Evolutionary conservation across 2,888 invertebrate species (phyloP), one percentile per base, ranked within the genome.

Genomic region (Nebria salina): DNA sequence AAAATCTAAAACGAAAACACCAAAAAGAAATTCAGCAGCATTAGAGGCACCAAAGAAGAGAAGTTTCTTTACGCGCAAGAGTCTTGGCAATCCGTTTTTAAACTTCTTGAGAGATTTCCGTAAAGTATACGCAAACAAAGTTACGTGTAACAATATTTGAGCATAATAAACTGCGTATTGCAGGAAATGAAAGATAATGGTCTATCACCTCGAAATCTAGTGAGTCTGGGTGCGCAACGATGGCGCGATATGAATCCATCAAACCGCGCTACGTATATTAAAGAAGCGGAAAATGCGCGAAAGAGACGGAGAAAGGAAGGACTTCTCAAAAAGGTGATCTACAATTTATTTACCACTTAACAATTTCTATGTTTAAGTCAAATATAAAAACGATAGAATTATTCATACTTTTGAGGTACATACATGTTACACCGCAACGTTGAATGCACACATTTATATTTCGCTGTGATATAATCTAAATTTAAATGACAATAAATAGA

Each of bases 201-300:
- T 68, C 54, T 11, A 72, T 1, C 54, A 70, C 11, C 72, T 54
- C 54, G 11, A 34, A 5, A 54, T 1, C 8, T 43, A 77, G 25
- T 20, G 54, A 43, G 72, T 64, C 26, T 70, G 43, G 77, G 77
- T n/a, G 43, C 43, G 4, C 68, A 68, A 68, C 43, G 72, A 54
- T 77, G 72, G 68, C 54, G 70, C 15, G 20, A 54, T n/a, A 77
- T 77, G 77, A 72, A 54, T 13, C 72, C 66, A 54, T 54, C 68
- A n/a, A 72, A 70, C 7, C 70, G 72, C n/a, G 72, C 20, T 54
- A 43, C 54, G 3, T 77, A 77, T 72, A 43, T 77, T 8, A 15
- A 68, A 64, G 77, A 77, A 77, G 77, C 77, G 54, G 77, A 66
- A 54, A 43, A 25, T 42, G 70, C 66, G 20, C 70, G 77, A 9